These are phyloP conservation scores for Sebastes paucispinis DNA, from an alignment of 2,797 vertebrate genomes.

Conservation along the genomic window DNA sequence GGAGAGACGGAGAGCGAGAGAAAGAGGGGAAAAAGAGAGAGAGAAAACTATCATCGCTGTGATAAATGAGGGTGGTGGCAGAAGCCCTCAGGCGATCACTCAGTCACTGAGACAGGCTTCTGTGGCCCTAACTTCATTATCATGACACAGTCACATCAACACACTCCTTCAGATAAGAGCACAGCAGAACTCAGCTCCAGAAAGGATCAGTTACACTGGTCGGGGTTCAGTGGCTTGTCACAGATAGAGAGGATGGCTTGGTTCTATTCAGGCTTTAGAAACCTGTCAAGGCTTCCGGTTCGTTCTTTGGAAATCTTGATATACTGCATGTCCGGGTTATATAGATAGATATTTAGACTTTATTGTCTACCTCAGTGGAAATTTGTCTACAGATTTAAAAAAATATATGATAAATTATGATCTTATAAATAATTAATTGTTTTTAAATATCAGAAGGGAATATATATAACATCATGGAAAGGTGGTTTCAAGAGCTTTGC, in stretches of 20 bases:
- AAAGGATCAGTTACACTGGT: constrained; percentile 55
- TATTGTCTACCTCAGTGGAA: not conserved
- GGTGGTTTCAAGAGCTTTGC: not conserved
- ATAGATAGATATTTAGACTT: not conserved
- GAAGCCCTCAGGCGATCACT: constrained; percentile 67
- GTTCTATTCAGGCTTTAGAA: constrained; percentile 18
- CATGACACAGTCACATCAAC: constrained; percentile 70
- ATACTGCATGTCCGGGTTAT: not conserved
- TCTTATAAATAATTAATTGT: not conserved
- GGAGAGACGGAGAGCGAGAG: constrained; percentile 29
- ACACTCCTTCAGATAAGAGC: constrained; percentile 62
- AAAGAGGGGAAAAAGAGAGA: not conserved
- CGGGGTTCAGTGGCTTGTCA: constrained; percentile 56
- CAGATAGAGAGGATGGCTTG: constrained; percentile 34
- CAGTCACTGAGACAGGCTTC: constrained; percentile 68
- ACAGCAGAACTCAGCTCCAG: constrained; percentile 35
- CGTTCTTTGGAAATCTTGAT: not conserved
- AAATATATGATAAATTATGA: not conserved
- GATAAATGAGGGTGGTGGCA: constrained; percentile 73
- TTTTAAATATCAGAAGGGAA: not conserved
- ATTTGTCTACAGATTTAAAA: not conserved
- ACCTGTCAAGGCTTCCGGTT: constrained; percentile 21
- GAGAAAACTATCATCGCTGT: constrained; percentile 61
- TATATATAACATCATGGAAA: not conserved
- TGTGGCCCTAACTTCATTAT: constrained; percentile 75